Percentiles rank a stretch among this genome's conserved stretches.
Conservation (phyloP, 2,888 invertebrate species). For the Ligdia adustata region DNA sequence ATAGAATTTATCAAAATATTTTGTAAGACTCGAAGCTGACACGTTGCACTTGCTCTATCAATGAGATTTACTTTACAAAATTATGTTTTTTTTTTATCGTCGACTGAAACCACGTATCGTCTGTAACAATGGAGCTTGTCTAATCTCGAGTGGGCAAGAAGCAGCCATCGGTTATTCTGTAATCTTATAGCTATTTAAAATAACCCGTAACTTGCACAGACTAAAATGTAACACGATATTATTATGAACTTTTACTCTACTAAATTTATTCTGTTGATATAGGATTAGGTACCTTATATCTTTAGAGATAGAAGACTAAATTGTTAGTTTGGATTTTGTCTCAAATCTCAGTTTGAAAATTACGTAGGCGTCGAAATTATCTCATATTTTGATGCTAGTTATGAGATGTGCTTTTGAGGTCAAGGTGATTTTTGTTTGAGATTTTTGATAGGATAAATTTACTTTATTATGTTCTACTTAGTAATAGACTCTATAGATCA, state of each 20-base stretch:
- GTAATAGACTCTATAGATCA: no score
- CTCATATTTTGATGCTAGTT: not conserved
- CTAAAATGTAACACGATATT: constrained; percentile 15
- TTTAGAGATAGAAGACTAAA: not conserved
- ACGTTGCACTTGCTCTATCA: no score
- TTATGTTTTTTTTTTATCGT: no score
- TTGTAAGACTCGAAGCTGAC: no score
- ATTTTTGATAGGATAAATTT: no score
- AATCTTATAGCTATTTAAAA: constrained; percentile 43
- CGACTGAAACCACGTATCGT: no score
- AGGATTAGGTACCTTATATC: constrained; percentile 3
- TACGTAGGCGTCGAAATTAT: constrained; percentile 8
- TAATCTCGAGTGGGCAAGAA: constrained; percentile 45
- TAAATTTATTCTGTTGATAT: not conserved
- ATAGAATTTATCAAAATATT: no score
- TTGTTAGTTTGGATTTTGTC: not conserved
- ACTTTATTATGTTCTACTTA: no score
- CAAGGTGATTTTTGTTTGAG: not conserved
- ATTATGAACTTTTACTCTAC: constrained; percentile 1
- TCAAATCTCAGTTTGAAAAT: constrained; percentile 1
- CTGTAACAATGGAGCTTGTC: constrained; percentile 40
- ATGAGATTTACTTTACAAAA: no score
- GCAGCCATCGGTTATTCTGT: constrained; percentile 42
- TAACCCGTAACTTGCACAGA: constrained; percentile 19
- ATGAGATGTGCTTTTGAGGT: not conserved